Percentiles rank a stretch among this genome's conserved stretches.
Evolutionary conservation across 2,797 vertebrate genomes (phyloP).

Genomic region (Mus minutoides): DNA sequence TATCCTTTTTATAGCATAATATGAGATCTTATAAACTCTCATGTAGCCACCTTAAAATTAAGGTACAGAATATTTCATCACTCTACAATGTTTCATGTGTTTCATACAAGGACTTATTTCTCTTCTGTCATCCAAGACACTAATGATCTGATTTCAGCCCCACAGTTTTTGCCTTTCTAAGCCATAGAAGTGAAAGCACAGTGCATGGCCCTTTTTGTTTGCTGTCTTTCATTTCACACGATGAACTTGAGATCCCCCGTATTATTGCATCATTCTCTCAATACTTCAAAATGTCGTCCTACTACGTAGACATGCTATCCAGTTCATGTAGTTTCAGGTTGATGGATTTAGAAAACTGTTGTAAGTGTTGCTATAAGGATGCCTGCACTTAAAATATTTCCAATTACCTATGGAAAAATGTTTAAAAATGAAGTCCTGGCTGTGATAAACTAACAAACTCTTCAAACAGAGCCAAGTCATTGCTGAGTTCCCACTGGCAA

Average conservation of each 20-base stretch:
- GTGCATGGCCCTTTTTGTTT: neutral
- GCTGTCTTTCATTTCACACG: neutral
- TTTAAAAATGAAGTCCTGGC: neutral
- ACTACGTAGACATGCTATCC: neutral
- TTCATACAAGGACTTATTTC: neutral
- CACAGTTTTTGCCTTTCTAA: neutral
- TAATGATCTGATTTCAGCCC: neutral
- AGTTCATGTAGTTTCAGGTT: neutral
- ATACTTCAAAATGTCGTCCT: neutral
- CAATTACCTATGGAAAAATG: neutral
- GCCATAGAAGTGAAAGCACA: neutral
- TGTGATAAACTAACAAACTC: neutral
- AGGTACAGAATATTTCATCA: neutral
- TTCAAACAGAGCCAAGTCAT: neutral
- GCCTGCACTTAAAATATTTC: neutral
- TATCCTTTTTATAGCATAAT: neutral
- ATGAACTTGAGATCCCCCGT: neutral
- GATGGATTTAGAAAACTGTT: neutral
- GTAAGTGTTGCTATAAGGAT: neutral
- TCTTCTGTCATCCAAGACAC: neutral
- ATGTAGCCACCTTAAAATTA: neutral
- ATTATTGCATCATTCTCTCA: neutral
- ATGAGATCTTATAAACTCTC: neutral
- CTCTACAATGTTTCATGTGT: neutral
- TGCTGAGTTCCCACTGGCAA: neutral